Conservation (phyloP, 2,113 vertebrate genomes). For the Melanotaenia duboulayi region DNA sequence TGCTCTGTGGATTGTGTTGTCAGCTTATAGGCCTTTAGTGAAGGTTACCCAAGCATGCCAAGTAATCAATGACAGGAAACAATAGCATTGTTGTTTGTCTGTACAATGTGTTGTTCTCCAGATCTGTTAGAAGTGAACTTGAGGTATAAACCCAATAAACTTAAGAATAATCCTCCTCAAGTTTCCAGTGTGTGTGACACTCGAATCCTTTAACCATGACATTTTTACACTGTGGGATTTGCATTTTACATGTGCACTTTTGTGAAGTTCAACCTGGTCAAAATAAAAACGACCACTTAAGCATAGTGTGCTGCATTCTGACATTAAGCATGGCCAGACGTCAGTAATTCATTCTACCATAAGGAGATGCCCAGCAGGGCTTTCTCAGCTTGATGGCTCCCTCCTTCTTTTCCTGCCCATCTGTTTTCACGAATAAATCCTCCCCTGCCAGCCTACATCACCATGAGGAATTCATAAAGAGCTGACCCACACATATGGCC, state of each 20-base stretch:
- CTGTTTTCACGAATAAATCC: conserved; percentile 73
- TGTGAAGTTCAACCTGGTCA: conserved; percentile 18
- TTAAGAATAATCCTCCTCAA: not conserved
- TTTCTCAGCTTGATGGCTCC: conserved; percentile 72
- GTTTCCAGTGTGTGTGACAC: not conserved
- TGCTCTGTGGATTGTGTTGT: conserved; percentile 14
- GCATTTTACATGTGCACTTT: conserved; percentile 1
- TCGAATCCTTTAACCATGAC: not conserved
- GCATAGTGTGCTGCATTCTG: conserved; percentile 51
- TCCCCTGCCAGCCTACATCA: conserved; percentile 61
- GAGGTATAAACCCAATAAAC: not conserved
- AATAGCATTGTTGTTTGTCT: not conserved
- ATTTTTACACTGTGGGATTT: not conserved
- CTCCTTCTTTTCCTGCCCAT: conserved; percentile 74
- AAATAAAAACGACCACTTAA: conserved; percentile 53
- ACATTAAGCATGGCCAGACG: conserved; percentile 53
- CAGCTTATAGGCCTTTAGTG: conserved; percentile 1
- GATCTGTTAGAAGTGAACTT: not conserved
- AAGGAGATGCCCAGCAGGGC: conserved; percentile 65
- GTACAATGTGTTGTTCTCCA: not conserved
- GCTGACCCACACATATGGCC: conserved; percentile 75
- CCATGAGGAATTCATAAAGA: conserved; percentile 67
- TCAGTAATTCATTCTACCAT: conserved; percentile 59
- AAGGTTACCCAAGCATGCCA: not conserved
- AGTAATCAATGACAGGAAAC: conserved; percentile 12